These are phyloP conservation scores for Pantelozetes paolii DNA, from an alignment of 2,888 invertebrate genomes.

Conservation along the genomic window DNA sequence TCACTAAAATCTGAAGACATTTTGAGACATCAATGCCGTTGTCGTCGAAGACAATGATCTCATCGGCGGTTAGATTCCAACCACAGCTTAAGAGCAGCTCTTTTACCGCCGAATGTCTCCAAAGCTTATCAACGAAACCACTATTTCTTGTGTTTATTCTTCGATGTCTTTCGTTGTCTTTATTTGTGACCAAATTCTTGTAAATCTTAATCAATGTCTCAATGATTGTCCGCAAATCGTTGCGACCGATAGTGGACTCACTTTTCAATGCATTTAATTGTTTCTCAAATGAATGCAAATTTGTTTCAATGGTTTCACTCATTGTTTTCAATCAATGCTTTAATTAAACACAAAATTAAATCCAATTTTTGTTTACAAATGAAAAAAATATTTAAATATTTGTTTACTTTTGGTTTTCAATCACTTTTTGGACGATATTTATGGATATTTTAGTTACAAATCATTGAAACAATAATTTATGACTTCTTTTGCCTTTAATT, in stretches of 20 bases:
- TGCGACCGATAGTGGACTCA: background rate
- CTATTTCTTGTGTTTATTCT: slow-evolving; percentile 12
- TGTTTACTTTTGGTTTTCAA: background rate
- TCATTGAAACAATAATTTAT: too few relatives aligned
- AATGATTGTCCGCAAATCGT: slow-evolving; percentile 11
- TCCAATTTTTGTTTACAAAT: background rate
- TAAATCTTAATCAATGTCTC: slow-evolving; percentile 20
- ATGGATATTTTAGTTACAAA: background rate
- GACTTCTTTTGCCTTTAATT: too few relatives aligned
- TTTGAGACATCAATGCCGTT: background rate
- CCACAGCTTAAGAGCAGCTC: background rate
- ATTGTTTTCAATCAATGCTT: background rate
- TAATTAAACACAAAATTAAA: background rate
- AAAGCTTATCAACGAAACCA: background rate
- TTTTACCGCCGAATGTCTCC: slow-evolving; percentile 3
- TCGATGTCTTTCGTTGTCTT: background rate
- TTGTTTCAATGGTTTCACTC: background rate
- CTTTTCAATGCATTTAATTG: background rate
- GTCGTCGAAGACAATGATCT: background rate
- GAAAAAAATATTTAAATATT: too few relatives aligned
- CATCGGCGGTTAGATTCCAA: slow-evolving; percentile 10
- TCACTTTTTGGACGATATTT: background rate
- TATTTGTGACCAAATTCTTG: slow-evolving; percentile 1
- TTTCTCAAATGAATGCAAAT: background rate
- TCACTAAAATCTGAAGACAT: background rate